Conservation (phyloP, 2,888 invertebrate species). For the Epinotia nisella region DNA sequence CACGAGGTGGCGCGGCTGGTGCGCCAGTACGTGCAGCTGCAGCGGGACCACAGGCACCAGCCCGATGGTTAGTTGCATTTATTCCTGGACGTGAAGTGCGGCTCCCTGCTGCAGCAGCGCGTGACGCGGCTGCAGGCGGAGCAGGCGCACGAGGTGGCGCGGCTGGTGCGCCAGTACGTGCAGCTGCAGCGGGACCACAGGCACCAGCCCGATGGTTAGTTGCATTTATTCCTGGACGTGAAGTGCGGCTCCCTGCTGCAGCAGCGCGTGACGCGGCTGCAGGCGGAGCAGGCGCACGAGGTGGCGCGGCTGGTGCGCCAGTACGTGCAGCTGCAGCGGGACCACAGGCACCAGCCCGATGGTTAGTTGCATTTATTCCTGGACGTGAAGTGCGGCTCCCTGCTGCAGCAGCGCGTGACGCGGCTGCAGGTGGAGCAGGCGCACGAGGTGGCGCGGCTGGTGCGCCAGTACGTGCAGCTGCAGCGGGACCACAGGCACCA, state of each 20-base stretch:
- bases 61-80: slow-evolving; percentile 6
- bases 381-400: slow-evolving; percentile 98
- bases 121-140: slow-evolving; percentile 98
- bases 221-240: slow-evolving; percentile 98
- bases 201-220: slow-evolving; percentile 12
- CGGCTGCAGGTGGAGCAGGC: slow-evolving; percentile 98
- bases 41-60: slow-evolving; percentile 66
- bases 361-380: too few species aligned
- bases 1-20: slow-evolving; percentile 98
- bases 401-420: slow-evolving; percentile 97
- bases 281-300: slow-evolving; percentile 99
- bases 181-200: slow-evolving; percentile 87
- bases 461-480: slow-evolving; percentile 98
- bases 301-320: slow-evolving; percentile 98
- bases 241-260: slow-evolving; percentile 98
- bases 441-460: slow-evolving; percentile 97
- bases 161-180: slow-evolving; percentile 98
- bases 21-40: slow-evolving; percentile 97
- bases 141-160: slow-evolving; percentile 98
- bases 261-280: slow-evolving; percentile 96
- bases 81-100: slow-evolving; percentile 98
- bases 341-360: slow-evolving; percentile 54
- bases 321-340: slow-evolving; percentile 93
- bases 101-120: slow-evolving; percentile 97
- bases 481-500: slow-evolving; percentile 69